Percentiles rank a stretch among this genome's conserved stretches.
These are phyloP conservation scores for Emydocephalus ijimae DNA, from an alignment of 2,113 vertebrate species.

Conservation along the genomic window DNA sequence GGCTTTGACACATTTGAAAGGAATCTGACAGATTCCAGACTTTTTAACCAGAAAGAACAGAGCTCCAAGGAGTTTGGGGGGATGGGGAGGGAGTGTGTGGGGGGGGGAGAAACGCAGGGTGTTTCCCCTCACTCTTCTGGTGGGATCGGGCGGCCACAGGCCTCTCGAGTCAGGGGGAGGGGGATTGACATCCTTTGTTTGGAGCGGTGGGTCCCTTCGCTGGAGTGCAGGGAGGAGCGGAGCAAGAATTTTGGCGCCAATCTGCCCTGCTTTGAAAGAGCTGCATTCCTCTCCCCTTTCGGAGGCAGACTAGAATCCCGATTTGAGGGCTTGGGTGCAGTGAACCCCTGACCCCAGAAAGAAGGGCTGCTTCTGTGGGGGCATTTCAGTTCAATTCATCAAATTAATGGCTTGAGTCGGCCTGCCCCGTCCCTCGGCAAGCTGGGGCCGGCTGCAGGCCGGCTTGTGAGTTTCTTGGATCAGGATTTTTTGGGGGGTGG, in stretches of 20 bases:
- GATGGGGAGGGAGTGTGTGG: too few species aligned
- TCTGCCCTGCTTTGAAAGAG: slow-evolving; percentile 39
- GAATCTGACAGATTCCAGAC: neutral
- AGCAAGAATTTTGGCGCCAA: slow-evolving; percentile 59
- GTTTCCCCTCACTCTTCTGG: neutral
- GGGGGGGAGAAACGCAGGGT: neutral
- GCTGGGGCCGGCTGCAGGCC: neutral
- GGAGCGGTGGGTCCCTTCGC: slow-evolving; percentile 11
- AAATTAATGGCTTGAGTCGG: slow-evolving; percentile 57
- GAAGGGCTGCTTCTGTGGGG: slow-evolving; percentile 64
- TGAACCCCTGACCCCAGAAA: slow-evolving; percentile 72
- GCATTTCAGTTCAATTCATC: slow-evolving; percentile 69
- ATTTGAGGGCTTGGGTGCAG: slow-evolving; percentile 68
- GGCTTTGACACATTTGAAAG: neutral
- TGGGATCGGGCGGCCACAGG: accelerated
- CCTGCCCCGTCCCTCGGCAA: slow-evolving; percentile 35
- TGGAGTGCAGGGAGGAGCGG: slow-evolving; percentile 23
- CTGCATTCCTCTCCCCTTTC: slow-evolving; percentile 61
- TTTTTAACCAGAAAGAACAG: neutral
- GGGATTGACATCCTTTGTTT: slow-evolving; percentile 1
- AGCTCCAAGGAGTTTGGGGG: neutral
- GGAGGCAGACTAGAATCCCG: slow-evolving; percentile 66
- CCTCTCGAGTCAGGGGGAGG: slow-evolving; percentile 1
- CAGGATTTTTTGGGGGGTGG: neutral
- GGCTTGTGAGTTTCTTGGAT: neutral